These are phyloP conservation scores for Zenarchopterus dispar DNA, from an alignment of 2,797 vertebrate genomes.

Conservation along the genomic window DNA sequence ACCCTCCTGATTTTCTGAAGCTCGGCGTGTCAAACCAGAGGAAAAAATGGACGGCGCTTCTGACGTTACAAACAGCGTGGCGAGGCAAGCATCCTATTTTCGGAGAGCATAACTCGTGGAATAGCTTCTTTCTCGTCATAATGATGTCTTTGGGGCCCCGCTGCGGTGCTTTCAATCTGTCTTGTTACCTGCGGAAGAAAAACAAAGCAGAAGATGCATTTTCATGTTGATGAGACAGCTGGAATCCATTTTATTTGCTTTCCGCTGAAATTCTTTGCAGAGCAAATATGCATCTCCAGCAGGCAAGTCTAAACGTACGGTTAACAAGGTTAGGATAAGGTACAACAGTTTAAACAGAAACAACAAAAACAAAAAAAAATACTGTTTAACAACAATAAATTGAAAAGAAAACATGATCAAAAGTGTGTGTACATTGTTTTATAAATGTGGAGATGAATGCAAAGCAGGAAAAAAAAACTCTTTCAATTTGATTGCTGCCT, in stretches of 20 bases:
- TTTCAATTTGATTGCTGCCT: slow-evolving; percentile 1
- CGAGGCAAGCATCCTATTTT: slow-evolving; percentile 16
- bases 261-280: slow-evolving; percentile 27
- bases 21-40: slow-evolving; percentile 1
- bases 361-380: not conserved
- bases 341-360: slow-evolving; percentile 45
- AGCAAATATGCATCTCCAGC: slow-evolving; percentile 27
- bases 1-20: slow-evolving; percentile 21
- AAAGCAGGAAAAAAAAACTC: not conserved
- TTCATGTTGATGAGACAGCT: slow-evolving; percentile 19
- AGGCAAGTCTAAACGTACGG: slow-evolving; percentile 25
- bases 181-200: slow-evolving; percentile 32
- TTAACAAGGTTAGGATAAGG: slow-evolving; percentile 48
- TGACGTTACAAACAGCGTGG: slow-evolving; percentile 26
- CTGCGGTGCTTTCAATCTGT: slow-evolving; percentile 13
- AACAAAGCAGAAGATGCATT: slow-evolving; percentile 43
- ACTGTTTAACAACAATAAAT: slow-evolving; percentile 15
- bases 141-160: slow-evolving; percentile 24
- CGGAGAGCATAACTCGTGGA: slow-evolving; percentile 16
- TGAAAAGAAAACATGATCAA: slow-evolving; percentile 23
- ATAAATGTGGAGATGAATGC: slow-evolving; percentile 9
- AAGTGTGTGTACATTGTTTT: not conserved
- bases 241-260: slow-evolving; percentile 37
- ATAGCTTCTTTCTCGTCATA: slow-evolving; percentile 23
- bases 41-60: slow-evolving; percentile 25